Conservation (phyloP, 2,888 invertebrate species). For the Drosophila prolongata region DNA sequence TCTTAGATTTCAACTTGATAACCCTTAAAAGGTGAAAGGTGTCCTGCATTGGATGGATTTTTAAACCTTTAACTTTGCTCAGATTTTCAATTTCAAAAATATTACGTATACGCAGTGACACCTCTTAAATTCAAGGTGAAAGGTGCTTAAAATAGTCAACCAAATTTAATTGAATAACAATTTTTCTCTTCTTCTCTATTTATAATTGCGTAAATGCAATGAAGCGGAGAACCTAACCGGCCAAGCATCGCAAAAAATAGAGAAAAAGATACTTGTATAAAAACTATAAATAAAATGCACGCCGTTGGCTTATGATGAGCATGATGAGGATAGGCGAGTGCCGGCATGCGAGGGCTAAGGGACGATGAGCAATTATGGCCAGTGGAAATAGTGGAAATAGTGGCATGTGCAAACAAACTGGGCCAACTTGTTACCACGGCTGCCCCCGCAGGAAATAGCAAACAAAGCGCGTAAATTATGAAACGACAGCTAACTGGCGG, state of each 20-base stretch:
- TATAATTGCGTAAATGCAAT: conserved; percentile 67
- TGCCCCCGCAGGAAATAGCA: conserved; percentile 71
- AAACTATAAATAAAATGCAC: conserved; percentile 53
- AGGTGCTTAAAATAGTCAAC: conserved; percentile 44
- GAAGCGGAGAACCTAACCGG: conserved; percentile 54
- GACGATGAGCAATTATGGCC: conserved; percentile 69
- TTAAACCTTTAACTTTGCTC: not conserved
- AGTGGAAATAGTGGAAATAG: conserved; percentile 60
- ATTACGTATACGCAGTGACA: conserved; percentile 28
- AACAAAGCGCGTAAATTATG: conserved; percentile 79
- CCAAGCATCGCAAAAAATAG: conserved; percentile 39
- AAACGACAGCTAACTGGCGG: conserved; percentile 72
- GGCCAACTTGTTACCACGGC: conserved; percentile 57
- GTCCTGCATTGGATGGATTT: no score
- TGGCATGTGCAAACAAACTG: conserved; percentile 54
- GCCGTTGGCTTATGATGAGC: conserved; percentile 31
- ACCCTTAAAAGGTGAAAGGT: no score
- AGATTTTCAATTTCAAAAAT: not conserved
- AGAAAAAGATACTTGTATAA: conserved; percentile 26
- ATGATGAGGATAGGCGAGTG: conserved; percentile 10
- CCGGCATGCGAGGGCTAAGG: conserved; percentile 25
- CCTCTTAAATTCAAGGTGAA: conserved; percentile 54
- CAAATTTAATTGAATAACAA: conserved; percentile 55
- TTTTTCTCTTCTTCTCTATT: conserved; percentile 42
- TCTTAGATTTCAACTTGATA: no score